Evolutionary conservation across 2,113 vertebrate genomes (phyloP).

Genomic region (Leptocoma aspasia): DNA sequence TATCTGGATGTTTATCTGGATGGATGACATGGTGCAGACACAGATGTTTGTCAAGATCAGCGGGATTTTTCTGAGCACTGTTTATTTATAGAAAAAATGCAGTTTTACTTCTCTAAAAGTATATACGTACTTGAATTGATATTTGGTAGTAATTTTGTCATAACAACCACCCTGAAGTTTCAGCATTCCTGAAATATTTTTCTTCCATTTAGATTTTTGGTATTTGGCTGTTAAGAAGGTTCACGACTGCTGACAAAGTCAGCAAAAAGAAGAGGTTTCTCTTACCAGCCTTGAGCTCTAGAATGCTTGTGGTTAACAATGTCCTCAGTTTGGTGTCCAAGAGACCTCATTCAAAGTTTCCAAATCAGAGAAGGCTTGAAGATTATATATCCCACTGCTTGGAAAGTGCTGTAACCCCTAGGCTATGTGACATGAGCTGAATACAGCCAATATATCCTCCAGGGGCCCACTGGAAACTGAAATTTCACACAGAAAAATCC

Average conservation of each 20-base stretch:
- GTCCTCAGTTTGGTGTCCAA: not conserved
- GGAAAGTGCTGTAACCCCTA: not conserved
- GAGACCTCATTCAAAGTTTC: not conserved
- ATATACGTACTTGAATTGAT: not conserved
- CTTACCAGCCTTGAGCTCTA: not conserved
- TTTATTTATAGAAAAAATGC: not conserved
- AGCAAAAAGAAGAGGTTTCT: not conserved
- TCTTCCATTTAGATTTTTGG: not conserved
- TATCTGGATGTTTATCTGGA: not conserved
- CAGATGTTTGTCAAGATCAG: not conserved
- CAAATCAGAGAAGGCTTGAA: not conserved
- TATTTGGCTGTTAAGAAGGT: not conserved
- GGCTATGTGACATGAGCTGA: not conserved
- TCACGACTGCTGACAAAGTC: not conserved
- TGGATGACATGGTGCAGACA: not conserved
- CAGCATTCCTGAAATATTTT: not conserved
- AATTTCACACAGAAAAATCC: not conserved
- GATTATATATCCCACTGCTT: not conserved
- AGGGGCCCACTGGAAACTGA: not conserved
- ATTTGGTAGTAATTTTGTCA: not conserved
- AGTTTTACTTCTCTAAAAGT: not conserved
- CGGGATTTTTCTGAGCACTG: not conserved
- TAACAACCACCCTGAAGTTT: not conserved
- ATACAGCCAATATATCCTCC: not conserved
- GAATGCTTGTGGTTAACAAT: not conserved